phyloP scores from a whole-genome alignment of 2,113 vertebrate species.

The Excalfactoria chinensis region DNA sequence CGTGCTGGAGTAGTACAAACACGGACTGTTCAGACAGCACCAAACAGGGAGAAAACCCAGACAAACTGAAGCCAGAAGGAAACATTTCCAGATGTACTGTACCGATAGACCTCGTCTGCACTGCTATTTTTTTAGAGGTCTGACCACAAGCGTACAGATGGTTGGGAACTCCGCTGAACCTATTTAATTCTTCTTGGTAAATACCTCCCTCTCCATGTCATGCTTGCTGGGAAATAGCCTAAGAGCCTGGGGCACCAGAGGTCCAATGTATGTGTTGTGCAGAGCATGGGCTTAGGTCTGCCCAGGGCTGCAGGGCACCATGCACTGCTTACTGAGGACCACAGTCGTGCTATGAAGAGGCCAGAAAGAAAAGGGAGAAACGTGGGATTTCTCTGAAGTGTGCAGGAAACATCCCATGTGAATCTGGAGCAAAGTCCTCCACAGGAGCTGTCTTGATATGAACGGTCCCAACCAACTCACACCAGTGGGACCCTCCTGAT shows the following conservation, averaged over 20 bases:
- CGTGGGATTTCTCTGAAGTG: not conserved
- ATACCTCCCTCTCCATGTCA: not conserved
- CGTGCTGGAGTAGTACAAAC: not conserved
- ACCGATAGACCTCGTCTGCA: conserved; percentile 31
- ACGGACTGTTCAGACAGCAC: not conserved
- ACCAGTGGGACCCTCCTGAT: not conserved
- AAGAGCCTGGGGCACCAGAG: not conserved
- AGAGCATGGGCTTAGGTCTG: not conserved
- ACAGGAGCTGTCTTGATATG: not conserved
- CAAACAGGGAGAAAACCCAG: conserved; percentile 37
- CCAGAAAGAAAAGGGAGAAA: conserved; percentile 6
- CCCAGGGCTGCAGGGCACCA: not conserved
- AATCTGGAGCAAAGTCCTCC: not conserved
- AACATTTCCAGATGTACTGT: conserved; percentile 45
- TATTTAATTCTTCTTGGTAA: conserved; percentile 15
- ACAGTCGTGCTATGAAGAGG: rapidly evolving
- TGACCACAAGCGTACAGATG: conserved; percentile 35
- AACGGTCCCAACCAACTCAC: not conserved
- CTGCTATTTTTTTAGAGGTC: not conserved
- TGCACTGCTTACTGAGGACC: not conserved
- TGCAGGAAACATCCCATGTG: rapidly evolving
- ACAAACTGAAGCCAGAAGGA: not conserved
- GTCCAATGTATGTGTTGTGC: not conserved
- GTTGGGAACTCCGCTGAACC: not conserved
- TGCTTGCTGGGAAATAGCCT: not conserved